Conservation (phyloP, 2,113 vertebrate genomes). For the Ceyx cyanopectus region DNA sequence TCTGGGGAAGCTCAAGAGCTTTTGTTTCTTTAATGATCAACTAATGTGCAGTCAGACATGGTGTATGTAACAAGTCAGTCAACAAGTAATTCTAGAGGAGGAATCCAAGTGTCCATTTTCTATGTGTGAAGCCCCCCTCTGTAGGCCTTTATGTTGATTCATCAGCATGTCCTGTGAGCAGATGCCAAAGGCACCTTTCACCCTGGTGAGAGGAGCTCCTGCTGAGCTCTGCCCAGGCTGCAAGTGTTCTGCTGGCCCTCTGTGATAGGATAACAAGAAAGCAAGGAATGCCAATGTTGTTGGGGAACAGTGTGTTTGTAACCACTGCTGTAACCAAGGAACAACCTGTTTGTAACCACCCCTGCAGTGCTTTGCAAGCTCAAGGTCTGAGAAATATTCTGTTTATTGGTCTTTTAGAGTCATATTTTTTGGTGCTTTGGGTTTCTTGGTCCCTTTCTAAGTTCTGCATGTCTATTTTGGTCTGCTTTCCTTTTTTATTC, state of each 20-base stretch:
- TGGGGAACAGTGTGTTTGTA: background rate
- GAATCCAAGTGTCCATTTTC: background rate
- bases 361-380: background rate
- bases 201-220: background rate
- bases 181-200: fast-evolving
- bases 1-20: background rate
- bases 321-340: background rate
- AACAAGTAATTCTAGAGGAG: background rate
- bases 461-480: background rate
- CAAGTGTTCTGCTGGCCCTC: background rate
- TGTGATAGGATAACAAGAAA: background rate
- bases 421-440: background rate
- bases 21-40: background rate
- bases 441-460: background rate
- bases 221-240: background rate
- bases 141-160: fast-evolving
- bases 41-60: background rate
- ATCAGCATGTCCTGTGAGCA: background rate
- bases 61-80: background rate
- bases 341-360: background rate
- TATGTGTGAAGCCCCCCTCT: background rate
- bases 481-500: background rate
- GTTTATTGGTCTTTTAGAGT: background rate
- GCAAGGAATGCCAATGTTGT: background rate
- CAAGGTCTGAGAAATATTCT: background rate